phyloP scores from a whole-genome alignment of 2,888 invertebrate species.

The Acanthosepion lycidas region DNA sequence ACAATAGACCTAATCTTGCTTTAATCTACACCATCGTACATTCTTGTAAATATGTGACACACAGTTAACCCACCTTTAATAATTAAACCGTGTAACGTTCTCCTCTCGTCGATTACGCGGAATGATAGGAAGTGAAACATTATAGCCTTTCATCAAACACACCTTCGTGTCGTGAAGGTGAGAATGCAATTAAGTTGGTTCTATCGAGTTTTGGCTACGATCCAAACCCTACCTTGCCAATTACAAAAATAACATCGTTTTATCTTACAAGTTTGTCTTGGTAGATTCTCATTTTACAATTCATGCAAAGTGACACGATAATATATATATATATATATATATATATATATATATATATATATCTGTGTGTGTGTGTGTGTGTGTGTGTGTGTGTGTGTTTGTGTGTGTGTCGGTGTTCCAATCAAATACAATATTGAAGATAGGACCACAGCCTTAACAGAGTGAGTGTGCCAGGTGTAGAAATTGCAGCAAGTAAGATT shows the following conservation, averaged over 20 bases:
- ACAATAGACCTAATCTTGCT: neutral
- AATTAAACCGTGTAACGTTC: neutral
- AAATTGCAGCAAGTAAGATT: too few relatives aligned
- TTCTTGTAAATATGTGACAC: neutral
- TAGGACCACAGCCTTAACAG: too few relatives aligned
- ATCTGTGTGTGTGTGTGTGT: too few relatives aligned
- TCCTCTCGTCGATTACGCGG: neutral
- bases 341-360: too few relatives aligned
- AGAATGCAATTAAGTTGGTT: slow-evolving; percentile 6
- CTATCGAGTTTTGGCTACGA: neutral
- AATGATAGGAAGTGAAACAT: neutral
- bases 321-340: too few relatives aligned
- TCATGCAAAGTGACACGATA: neutral
- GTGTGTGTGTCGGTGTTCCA: too few relatives aligned
- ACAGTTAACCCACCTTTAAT: neutral
- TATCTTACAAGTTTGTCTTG: neutral
- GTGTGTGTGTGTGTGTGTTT: too few relatives aligned
- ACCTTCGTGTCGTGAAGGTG: slow-evolving; percentile 8
- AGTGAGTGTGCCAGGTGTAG: too few relatives aligned
- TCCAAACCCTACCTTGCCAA: neutral
- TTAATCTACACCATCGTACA: neutral
- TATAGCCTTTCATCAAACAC: slow-evolving; percentile 1
- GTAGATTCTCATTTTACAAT: neutral
- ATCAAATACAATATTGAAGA: too few relatives aligned
- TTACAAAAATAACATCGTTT: neutral